Evolutionary conservation across 2,797 vertebrate species (phyloP).

Genomic region (Hemitrygon akajei): DNA sequence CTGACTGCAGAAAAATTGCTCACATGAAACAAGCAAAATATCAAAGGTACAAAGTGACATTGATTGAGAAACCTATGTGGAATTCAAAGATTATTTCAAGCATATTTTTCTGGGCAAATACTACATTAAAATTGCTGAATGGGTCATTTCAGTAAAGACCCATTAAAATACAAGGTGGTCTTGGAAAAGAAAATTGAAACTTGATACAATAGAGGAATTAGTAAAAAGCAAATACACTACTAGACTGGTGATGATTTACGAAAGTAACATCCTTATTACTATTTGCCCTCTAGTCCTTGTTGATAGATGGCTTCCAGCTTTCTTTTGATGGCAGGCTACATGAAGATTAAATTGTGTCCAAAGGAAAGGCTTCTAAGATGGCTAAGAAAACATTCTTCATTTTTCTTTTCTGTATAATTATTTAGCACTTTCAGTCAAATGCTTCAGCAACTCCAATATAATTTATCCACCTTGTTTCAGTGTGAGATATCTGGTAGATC

Average conservation of each 20-base stretch:
- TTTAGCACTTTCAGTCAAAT: background rate
- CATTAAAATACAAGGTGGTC: background rate
- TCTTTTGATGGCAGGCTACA: background rate
- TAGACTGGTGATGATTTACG: background rate
- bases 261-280: background rate
- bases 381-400: too few species aligned
- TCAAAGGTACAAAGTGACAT: background rate
- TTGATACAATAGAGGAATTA: background rate
- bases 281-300: background rate
- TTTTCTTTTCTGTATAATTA: too few species aligned
- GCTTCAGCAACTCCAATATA: background rate
- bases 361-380: background rate
- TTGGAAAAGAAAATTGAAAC: background rate
- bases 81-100: background rate
- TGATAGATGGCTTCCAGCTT: background rate
- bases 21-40: background rate
- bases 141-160: background rate
- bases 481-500: background rate
- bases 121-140: background rate
- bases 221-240: background rate
- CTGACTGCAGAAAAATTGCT: background rate
- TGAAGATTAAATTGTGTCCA: too few species aligned
- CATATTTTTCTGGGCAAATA: background rate
- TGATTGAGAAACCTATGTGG: too few species aligned
- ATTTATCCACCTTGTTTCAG: background rate